Base-by-base conservation (phyloP, 2,113 vertebrate species). In the Sturnira hondurensis region DNA sequence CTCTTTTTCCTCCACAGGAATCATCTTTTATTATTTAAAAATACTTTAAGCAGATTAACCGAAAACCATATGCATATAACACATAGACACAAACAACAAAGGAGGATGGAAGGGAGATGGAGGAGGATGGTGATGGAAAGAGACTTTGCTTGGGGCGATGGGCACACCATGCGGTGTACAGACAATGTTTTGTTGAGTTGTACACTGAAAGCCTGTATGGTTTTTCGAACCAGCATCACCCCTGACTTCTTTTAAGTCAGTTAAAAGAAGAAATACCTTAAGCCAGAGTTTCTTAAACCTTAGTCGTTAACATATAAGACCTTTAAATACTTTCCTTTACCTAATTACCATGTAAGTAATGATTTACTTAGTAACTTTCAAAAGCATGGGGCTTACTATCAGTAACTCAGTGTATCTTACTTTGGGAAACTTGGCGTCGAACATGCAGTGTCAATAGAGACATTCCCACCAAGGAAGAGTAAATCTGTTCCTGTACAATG, bases 351-450 rank as follows among this genome's bases (percentile, higher is more conserved):
- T 11, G 58, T 45, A 78, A n/a, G 70, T 71, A 89, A 65, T 16
- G 52, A 58, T 67, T 78, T 10, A 82, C 9, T 36, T 65, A 71
- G 61, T 56, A 86, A 63, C 50, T 86, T 36, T 86, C 45, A 68
- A 86, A 87, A 63, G 33, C 24, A 17, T 50, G 7, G 26, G 36
- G 41, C 3, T 54, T 63, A 58, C n/a, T 78, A 16, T 73, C n/a
- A 58, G 28, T 77, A 82, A 52, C 14, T 52, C 28, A 47, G 41
- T 33, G n/a, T 28, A n/a, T 3, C 15, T 16, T 20, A 47, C 19
- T 94, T 92, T 33, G 52, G n/a, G 36, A 94, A 97, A 89, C 12
- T 15, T 36, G 12, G 71, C 54, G 86, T 77, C 70, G 74, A 86
- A 92, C 11, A 38, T 82, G 38, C 16, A 43, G 5, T 68, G 45